phyloP scores from a whole-genome alignment of 2,797 vertebrate genomes.

The Lutjanus campechanus region DNA sequence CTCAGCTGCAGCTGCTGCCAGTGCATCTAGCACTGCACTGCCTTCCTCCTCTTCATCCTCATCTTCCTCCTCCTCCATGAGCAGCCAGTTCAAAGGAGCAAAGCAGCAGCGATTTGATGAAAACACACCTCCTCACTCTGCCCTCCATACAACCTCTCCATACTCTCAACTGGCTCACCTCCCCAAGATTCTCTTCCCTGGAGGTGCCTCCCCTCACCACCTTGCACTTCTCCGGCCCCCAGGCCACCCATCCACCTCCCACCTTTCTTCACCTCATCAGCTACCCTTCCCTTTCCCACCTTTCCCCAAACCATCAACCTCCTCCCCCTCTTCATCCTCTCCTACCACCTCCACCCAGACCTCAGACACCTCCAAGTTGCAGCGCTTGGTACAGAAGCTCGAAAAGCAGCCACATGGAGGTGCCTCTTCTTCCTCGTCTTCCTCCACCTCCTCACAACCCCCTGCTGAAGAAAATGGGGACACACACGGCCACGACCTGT shows the following conservation, averaged over 20 bases:
- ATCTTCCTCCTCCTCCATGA: constrained; percentile 80
- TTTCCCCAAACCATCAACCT: constrained; percentile 84
- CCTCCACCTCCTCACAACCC: constrained; percentile 69
- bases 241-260: constrained; percentile 77
- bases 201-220: constrained; percentile 83
- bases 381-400: constrained; percentile 93
- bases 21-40: constrained; percentile 63
- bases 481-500: constrained; percentile 77
- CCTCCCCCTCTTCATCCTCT: constrained; percentile 83
- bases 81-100: constrained; percentile 82
- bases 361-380: constrained; percentile 94
- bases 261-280: constrained; percentile 83
- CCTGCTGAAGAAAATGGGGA: constrained; percentile 67
- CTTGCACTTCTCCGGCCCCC: constrained; percentile 82
- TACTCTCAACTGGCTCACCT: constrained; percentile 88
- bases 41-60: constrained; percentile 77
- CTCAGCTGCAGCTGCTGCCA: constrained; percentile 79
- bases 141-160: constrained; percentile 80
- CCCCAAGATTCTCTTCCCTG: constrained; percentile 89
- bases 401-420: constrained; percentile 87
- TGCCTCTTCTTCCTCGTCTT: constrained; percentile 66
- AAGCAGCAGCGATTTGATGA: constrained; percentile 89
- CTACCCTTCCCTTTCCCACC: constrained; percentile 87
- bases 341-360: constrained; percentile 78
- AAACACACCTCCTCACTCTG: constrained; percentile 86